Evolutionary conservation across 2,113 vertebrate species (phyloP).

Genomic region (Clarias macrocephalus): DNA sequence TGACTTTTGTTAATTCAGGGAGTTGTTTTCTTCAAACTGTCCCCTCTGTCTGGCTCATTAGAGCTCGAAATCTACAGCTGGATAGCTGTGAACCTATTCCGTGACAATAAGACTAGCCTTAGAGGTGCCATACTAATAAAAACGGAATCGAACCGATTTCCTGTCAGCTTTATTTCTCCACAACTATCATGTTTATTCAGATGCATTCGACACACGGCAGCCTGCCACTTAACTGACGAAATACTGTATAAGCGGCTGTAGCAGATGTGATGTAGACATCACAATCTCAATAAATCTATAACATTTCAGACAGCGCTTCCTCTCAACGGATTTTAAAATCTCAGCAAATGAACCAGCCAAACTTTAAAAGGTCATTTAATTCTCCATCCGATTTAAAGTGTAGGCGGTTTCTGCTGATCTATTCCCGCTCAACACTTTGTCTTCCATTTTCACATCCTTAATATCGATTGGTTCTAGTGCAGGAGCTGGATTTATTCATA

Average conservation of each 20-base stretch:
- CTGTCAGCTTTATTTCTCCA: not conserved
- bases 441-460: constrained; percentile 10
- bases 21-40: not conserved
- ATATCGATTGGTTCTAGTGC: constrained; percentile 7
- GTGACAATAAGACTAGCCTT: not conserved
- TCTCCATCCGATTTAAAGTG: not conserved
- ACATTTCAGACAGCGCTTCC: not conserved
- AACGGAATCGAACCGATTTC: not conserved
- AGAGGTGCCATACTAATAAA: not conserved
- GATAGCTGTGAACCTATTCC: not conserved
- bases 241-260: not conserved
- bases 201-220: not conserved
- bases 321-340: not conserved
- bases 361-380: not conserved
- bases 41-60: not conserved
- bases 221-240: not conserved
- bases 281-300: constrained; percentile 5
- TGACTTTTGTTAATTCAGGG: not conserved
- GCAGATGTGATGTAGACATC: not conserved
- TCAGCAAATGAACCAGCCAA: not conserved
- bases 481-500: not conserved
- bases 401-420: not conserved
- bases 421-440: not conserved
- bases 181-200: not conserved
- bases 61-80: not conserved